Evolutionary conservation across 2,888 invertebrate genomes (phyloP).

Genomic region (Drosophila nigricruria): DNA sequence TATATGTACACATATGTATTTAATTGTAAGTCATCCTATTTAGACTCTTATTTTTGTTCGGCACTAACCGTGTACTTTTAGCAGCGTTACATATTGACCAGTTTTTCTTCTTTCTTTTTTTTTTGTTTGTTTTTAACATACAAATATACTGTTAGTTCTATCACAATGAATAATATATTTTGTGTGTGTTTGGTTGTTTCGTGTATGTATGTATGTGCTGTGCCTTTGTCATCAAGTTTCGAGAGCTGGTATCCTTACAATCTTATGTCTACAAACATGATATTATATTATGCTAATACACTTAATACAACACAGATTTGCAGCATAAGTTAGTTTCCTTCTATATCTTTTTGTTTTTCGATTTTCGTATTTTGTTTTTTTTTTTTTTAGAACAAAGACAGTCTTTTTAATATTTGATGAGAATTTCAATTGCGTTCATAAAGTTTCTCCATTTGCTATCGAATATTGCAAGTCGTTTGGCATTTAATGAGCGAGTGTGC

Average conservation of each 20-base stretch:
- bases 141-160: slow-evolving; percentile 73
- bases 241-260: slow-evolving; percentile 31
- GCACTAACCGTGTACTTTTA: slow-evolving; percentile 37
- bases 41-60: slow-evolving; percentile 33
- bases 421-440: slow-evolving; percentile 49
- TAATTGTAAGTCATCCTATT: slow-evolving; percentile 37
- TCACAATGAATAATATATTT: slow-evolving; percentile 70
- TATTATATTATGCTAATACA: slow-evolving; percentile 41
- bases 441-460: slow-evolving; percentile 49
- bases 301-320: slow-evolving; percentile 45
- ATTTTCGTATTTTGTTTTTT: slow-evolving; percentile 35
- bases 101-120: not conserved
- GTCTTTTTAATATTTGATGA: slow-evolving; percentile 67
- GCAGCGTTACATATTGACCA: slow-evolving; percentile 23
- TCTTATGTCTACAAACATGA: slow-evolving; percentile 31
- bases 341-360: slow-evolving; percentile 26
- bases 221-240: slow-evolving; percentile 47
- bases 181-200: slow-evolving; percentile 31
- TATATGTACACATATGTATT: slow-evolving; percentile 41
- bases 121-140: slow-evolving; percentile 54
- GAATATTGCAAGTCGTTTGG: slow-evolving; percentile 64
- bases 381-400: slow-evolving; percentile 76
- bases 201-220: slow-evolving; percentile 28
- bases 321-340: slow-evolving; percentile 40
- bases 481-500: slow-evolving; percentile 73